A percentile compares a stretch with the other conserved stretches of the same genome.
Evolutionary conservation across 2,888 invertebrate species (phyloP).

Genomic region (Xylota sylvarum): DNA sequence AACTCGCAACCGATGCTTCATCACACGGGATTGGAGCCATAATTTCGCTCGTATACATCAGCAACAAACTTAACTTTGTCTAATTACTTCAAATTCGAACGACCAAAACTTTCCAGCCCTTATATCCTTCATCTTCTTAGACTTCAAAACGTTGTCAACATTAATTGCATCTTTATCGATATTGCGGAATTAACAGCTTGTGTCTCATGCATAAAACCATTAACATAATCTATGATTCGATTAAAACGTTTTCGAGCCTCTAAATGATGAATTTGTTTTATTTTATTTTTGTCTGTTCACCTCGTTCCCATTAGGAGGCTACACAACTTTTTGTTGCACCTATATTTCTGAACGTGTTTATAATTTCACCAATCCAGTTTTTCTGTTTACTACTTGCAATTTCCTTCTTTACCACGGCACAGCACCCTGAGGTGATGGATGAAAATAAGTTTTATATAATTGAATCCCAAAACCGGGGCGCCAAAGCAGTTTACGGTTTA

Average conservation of each 20-base stretch:
- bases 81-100: too few species aligned
- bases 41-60: too few species aligned
- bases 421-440: neutral
- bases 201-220: neutral
- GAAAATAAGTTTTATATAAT: conserved; percentile 51
- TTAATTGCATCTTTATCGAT: too few species aligned
- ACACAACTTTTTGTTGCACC: neutral
- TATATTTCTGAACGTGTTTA: conserved; percentile 39
- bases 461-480: conserved; percentile 27
- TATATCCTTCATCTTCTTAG: too few species aligned
- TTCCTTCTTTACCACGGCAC: conserved; percentile 54
- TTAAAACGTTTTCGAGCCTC: conserved; percentile 4
- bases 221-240: neutral
- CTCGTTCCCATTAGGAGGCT: conserved; percentile 39
- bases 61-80: too few species aligned
- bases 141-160: too few species aligned
- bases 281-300: conserved; percentile 3
- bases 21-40: too few species aligned
- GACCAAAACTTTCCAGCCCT: too few species aligned
- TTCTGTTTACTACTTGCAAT: conserved; percentile 41
- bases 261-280: neutral
- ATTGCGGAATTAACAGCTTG: too few species aligned
- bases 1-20: too few species aligned
- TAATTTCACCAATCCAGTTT: conserved; percentile 65
- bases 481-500: neutral